A percentile compares a stretch with the other conserved stretches of the same genome.
These are phyloP conservation scores for Saccopteryx bilineata DNA, from an alignment of 2,113 vertebrate genomes.

Conservation along the genomic window DNA sequence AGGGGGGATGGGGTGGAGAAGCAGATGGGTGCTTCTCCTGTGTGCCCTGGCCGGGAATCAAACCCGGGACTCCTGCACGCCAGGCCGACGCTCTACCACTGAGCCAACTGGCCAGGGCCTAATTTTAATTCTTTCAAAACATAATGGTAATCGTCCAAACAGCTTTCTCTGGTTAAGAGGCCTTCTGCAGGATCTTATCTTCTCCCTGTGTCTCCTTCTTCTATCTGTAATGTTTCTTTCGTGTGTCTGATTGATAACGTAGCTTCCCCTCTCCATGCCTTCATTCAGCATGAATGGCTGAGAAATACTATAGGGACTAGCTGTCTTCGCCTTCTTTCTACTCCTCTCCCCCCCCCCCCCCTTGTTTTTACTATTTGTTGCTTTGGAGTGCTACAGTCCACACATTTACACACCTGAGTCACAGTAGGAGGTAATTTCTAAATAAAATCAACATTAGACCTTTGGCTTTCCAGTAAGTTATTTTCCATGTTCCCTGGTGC, in stretches of 20 bases:
- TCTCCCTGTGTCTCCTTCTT: background rate
- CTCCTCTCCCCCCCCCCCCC: background rate
- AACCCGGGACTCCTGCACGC: no score
- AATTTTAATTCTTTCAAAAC: background rate
- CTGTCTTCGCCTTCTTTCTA: background rate
- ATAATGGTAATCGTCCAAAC: background rate
- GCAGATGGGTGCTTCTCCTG: no score
- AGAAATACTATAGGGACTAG: background rate
- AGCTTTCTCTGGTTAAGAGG: background rate
- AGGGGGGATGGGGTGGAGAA: no score
- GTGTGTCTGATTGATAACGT: background rate
- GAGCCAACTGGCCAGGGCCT: no score
- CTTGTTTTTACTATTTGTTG: background rate
- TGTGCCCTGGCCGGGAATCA: no score
- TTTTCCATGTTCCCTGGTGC: constrained; percentile 55
- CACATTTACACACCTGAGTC: background rate
- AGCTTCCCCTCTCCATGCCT: background rate
- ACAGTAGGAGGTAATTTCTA: constrained; percentile 67
- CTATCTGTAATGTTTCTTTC: background rate
- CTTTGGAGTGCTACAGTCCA: background rate
- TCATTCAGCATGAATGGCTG: background rate
- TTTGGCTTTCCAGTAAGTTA: constrained; percentile 74
- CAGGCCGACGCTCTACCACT: no score
- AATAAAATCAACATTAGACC: constrained; percentile 53
- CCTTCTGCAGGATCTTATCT: background rate